Evolutionary conservation across 2,888 invertebrate genomes (phyloP).

Genomic region (Hymenopus coronatus): DNA sequence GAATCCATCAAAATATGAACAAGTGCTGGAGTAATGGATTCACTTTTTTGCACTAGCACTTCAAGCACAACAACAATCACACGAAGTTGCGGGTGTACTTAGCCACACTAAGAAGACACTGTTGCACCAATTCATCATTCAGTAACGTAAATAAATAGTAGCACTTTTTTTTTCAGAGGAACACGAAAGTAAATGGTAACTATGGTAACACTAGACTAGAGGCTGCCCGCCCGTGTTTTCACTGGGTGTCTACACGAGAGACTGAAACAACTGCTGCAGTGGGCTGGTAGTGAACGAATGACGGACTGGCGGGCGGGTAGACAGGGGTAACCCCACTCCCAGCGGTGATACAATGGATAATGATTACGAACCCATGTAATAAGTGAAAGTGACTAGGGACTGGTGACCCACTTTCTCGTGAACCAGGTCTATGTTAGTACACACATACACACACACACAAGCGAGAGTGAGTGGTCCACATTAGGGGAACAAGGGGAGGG

Average conservation of each 20-base stretch:
- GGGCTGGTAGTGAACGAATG: background rate
- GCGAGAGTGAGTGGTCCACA: slow-evolving; percentile 35
- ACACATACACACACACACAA: slow-evolving; percentile 43
- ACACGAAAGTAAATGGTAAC: background rate
- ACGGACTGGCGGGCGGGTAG: slow-evolving; percentile 53
- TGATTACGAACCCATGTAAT: slow-evolving; percentile 75
- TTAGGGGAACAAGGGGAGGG: slow-evolving; percentile 46
- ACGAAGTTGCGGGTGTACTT: background rate
- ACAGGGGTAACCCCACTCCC: slow-evolving; percentile 42
- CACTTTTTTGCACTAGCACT: background rate
- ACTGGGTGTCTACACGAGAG: background rate
- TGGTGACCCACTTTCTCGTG: slow-evolving; percentile 80
- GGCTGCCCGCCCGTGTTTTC: background rate
- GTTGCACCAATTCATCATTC: background rate
- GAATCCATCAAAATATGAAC: background rate
- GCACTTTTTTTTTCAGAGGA: background rate
- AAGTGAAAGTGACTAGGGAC: slow-evolving; percentile 79
- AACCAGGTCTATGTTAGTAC: slow-evolving; percentile 89
- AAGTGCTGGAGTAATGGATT: background rate
- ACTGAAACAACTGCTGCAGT: background rate
- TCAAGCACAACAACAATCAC: background rate
- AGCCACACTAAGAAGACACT: background rate
- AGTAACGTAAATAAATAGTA: background rate
- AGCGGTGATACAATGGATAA: slow-evolving; percentile 64
- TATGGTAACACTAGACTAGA: background rate